Conservation (phyloP, 2,113 vertebrate genomes). For the Laticauda laticaudata region DNA sequence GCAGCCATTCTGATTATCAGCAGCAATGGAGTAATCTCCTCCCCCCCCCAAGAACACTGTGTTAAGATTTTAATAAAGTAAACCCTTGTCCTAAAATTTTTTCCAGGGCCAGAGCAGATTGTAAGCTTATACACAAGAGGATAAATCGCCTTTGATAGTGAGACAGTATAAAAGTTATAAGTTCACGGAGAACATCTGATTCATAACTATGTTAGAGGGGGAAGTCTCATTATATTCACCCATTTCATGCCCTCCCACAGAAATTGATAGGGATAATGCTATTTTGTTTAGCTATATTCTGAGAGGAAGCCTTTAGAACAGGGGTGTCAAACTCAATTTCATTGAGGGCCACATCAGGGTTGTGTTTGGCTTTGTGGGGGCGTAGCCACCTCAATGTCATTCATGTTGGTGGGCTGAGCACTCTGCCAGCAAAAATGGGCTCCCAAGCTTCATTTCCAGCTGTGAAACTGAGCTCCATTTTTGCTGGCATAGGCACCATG, state of each 20-base stretch:
- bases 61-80: conserved; percentile 8
- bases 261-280: not conserved
- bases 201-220: not conserved
- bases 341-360: no score
- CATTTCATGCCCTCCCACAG: not conserved
- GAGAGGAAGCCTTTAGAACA: not conserved
- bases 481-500: no score
- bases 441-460: no score
- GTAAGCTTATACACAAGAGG: not conserved
- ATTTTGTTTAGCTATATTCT: not conserved
- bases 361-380: no score
- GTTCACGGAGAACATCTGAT: not conserved
- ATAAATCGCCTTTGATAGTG: not conserved
- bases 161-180: not conserved
- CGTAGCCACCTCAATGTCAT: no score
- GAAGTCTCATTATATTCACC: not conserved
- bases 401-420: no score
- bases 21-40: not conserved
- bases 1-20: not conserved
- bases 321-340: no score
- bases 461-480: no score
- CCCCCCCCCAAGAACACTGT: not conserved
- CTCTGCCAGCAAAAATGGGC: no score
- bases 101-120: not conserved
- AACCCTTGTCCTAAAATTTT: conserved; percentile 4